Evolutionary conservation across 2,888 invertebrate species (phyloP).

Genomic region (Apamea anceps): DNA sequence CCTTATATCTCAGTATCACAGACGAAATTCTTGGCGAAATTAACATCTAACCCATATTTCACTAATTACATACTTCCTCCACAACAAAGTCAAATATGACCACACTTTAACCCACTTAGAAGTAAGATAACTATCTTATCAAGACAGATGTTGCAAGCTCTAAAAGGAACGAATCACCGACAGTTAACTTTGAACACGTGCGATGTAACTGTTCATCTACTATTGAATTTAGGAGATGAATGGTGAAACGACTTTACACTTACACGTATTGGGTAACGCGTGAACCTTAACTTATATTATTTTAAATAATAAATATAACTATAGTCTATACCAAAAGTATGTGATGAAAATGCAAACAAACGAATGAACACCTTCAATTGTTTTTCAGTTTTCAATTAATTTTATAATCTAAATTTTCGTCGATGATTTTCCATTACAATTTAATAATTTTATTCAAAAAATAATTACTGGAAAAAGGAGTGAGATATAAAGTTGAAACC

Average conservation of each 20-base stretch:
- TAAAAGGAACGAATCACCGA: constrained; percentile 73
- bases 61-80: constrained; percentile 49
- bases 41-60: constrained; percentile 42
- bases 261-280: constrained; percentile 22
- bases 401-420: not conserved
- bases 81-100: constrained; percentile 50
- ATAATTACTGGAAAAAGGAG: not conserved
- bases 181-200: constrained; percentile 81
- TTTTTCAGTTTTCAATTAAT: not conserved
- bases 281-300: not conserved
- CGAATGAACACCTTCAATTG: not conserved
- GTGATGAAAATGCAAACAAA: not conserved
- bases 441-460: not conserved
- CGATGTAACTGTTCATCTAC: constrained; percentile 69
- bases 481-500: not conserved
- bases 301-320: not conserved
- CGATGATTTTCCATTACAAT: not conserved
- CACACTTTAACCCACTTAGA: constrained; percentile 60
- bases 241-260: constrained; percentile 72
- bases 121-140: constrained; percentile 64
- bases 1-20: not conserved
- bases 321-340: not conserved
- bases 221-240: constrained; percentile 73
- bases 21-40: constrained; percentile 14
- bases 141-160: constrained; percentile 63